Percentiles rank a stretch among this genome's conserved stretches.
These are phyloP conservation scores for Myodes glareolus DNA, from an alignment of 2,113 vertebrate species.

Conservation along the genomic window DNA sequence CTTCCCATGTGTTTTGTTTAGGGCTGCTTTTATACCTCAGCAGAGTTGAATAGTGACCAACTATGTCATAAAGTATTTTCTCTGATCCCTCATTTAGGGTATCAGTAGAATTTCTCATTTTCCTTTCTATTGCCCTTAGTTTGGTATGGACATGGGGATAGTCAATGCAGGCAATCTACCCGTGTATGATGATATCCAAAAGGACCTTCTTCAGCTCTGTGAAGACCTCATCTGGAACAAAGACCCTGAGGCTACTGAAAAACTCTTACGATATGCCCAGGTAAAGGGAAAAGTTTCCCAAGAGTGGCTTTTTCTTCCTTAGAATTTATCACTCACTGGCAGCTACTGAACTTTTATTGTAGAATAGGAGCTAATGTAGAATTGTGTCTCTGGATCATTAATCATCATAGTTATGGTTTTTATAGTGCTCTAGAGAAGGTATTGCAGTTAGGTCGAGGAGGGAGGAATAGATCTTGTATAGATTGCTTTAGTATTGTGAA, in stretches of 20 bases:
- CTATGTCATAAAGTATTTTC: neutral
- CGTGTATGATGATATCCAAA: slow-evolving; percentile 96
- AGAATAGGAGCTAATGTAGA: neutral
- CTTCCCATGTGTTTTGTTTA: neutral
- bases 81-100: neutral
- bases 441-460: neutral
- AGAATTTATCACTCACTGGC: neutral
- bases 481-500: neutral
- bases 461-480: neutral
- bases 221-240: slow-evolving; percentile 98
- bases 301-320: neutral
- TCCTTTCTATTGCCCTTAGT: slow-evolving; percentile 81
- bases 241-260: slow-evolving; percentile 95
- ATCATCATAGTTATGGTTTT: neutral
- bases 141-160: slow-evolving; percentile 99
- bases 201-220: slow-evolving; percentile 93
- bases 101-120: slow-evolving; percentile 1
- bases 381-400: neutral
- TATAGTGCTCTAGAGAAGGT: neutral
- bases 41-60: neutral
- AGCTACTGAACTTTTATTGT: neutral
- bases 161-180: slow-evolving; percentile 98
- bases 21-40: neutral
- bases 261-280: slow-evolving; percentile 95
- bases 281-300: slow-evolving; percentile 79